Conservation (phyloP, 2,888 invertebrate genomes). For the Calameuta pallipes region DNA sequence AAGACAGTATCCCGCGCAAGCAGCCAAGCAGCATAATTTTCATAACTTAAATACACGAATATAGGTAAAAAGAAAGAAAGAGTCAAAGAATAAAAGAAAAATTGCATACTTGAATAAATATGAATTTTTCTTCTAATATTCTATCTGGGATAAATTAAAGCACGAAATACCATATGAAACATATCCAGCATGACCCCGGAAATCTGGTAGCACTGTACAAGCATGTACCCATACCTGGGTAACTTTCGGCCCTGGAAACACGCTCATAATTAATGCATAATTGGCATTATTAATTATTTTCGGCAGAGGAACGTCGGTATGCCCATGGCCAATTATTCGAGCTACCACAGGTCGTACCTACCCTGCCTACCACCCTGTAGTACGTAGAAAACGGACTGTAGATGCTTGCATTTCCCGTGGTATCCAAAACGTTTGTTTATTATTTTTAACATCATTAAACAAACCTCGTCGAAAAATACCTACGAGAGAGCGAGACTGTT, state of each 20-base stretch:
- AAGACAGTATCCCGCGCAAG: background rate
- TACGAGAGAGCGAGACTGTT: background rate
- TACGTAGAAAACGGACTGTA: background rate
- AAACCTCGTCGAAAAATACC: background rate
- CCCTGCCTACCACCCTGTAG: background rate
- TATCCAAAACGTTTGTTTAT: background rate
- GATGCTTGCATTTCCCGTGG: background rate
- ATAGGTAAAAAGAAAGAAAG: background rate
- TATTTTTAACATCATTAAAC: background rate
- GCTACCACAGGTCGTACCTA: background rate
- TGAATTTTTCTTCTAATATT: background rate
- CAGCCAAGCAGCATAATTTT: slow-evolving; percentile 13
- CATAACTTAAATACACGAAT: slow-evolving; percentile 16
- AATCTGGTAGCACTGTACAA: background rate
- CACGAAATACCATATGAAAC: background rate
- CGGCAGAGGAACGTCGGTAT: background rate
- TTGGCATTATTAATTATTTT: background rate
- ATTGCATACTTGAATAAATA: background rate
- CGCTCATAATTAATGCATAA: background rate
- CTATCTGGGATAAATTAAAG: background rate
- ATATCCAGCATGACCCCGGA: background rate
- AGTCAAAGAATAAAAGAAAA: background rate
- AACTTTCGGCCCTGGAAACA: background rate
- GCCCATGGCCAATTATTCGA: background rate
- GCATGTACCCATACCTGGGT: background rate